Conservation (phyloP, 2,113 vertebrate species). For the Gallinago media region DNA sequence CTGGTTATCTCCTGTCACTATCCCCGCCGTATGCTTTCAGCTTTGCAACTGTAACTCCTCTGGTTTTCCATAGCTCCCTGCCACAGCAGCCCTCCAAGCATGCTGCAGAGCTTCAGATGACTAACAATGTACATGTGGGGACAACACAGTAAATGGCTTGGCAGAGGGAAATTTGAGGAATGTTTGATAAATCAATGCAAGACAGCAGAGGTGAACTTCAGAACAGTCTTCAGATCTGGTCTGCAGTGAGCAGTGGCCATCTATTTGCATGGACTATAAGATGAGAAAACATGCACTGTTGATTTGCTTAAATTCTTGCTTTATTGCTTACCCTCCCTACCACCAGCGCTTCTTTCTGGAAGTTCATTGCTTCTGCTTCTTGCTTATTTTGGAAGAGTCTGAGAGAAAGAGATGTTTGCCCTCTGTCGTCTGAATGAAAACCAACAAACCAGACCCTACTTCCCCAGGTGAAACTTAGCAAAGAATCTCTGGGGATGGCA, state of each 20-base stretch:
- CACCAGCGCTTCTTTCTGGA: not conserved
- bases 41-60: not conserved
- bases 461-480: not conserved
- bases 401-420: not conserved
- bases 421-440: not conserved
- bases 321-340: not conserved
- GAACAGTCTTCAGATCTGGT: not conserved
- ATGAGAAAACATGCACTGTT: not conserved
- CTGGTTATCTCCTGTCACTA: rapidly evolving
- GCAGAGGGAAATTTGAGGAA: not conserved
- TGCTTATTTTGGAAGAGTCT: not conserved
- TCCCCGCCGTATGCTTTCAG: rapidly evolving
- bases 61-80: not conserved
- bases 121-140: rapidly evolving
- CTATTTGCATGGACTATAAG: not conserved
- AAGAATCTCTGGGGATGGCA: not conserved
- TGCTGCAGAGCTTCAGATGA: not conserved
- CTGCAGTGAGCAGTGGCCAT: not conserved
- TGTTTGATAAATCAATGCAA: not conserved
- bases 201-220: not conserved
- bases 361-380: not conserved
- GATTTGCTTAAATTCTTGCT: not conserved
- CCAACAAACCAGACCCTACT: not conserved
- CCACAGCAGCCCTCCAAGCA: not conserved
- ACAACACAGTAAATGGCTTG: not conserved